phyloP scores from a whole-genome alignment of 2,797 vertebrate genomes.

The Borostomias antarcticus region DNA sequence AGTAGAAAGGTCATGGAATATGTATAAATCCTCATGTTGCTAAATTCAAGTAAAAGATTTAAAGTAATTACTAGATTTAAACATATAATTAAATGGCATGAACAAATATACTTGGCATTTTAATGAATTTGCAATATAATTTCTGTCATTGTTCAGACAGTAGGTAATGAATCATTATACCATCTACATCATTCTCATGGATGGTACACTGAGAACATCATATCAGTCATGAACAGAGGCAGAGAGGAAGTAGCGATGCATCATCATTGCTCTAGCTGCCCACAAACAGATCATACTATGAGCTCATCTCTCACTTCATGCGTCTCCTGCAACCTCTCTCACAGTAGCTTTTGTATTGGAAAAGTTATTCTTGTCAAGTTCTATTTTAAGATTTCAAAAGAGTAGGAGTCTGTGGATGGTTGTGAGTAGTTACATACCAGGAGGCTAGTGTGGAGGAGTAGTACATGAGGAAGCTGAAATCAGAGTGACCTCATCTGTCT shows the following conservation, averaged over 20 bases:
- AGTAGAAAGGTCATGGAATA: no score
- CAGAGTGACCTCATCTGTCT: constrained; percentile 8
- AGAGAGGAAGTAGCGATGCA: neutral
- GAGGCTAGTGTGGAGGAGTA: constrained; percentile 21
- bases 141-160: neutral
- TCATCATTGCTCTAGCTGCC: neutral
- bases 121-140: no score
- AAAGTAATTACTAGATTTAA: no score
- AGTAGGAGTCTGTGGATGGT: constrained; percentile 35
- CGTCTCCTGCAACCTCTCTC: neutral
- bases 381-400: constrained; percentile 32
- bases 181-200: neutral
- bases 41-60: neutral
- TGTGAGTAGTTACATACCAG: constrained; percentile 23
- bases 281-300: neutral
- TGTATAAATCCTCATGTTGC: neutral
- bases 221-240: neutral
- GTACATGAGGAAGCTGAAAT: neutral
- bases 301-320: neutral
- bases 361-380: neutral
- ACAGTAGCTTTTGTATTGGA: neutral
- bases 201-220: neutral
- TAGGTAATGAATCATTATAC: neutral
- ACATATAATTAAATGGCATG: no score
- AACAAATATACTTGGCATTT: no score